Evolutionary conservation across 2,888 invertebrate species (phyloP), one percentile per base, ranked within the genome.

Genomic region (Hemaris fuciformis): DNA sequence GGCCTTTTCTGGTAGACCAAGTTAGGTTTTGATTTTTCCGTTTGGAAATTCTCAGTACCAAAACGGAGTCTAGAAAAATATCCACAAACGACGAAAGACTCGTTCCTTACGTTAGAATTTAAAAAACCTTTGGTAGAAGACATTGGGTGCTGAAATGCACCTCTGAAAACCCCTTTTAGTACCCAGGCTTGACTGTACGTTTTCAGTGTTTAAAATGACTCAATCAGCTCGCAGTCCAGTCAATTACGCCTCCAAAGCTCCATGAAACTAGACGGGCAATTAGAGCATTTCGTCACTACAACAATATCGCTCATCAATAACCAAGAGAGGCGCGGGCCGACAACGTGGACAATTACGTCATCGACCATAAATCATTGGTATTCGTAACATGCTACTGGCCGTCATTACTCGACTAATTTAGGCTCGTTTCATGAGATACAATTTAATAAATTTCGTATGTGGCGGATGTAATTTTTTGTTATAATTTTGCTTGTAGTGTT

Each of bases 361-460:
- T 62, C 66, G 62, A 71, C 69, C 71, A 73, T 75, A 73, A 72
- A 73, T 78, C 70, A 81, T 81, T 81, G 70, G 72, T 77, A 80
- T 81, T 79, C 80, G 63, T 60, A 66, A 63, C 67, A 65, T 59
- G 72, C 66, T 61, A 68, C 65, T 63, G 58, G 61, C 62, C 31
- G 45, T 79, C 76, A 80, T 79, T 79, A 80, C 70, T 48, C 62
- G 45, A 62, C 72, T 68, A 73, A 72, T 73, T 74, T 74, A 61
- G 63, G 66, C 53, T 58, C 57, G 42, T 41, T 61, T 59, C 58
- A 58, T 62, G 41, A 48, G 57, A 62, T 58, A 62, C 58, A 62
- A 58, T 62, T 41, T 57, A 62, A 58, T 48, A 46, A 27, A 62
- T 58, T 62, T 41, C 25, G 45, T 20, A 48, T 48, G 38, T 57